Conservation (phyloP, 2,888 invertebrate species). For the Idaea biselata region DNA sequence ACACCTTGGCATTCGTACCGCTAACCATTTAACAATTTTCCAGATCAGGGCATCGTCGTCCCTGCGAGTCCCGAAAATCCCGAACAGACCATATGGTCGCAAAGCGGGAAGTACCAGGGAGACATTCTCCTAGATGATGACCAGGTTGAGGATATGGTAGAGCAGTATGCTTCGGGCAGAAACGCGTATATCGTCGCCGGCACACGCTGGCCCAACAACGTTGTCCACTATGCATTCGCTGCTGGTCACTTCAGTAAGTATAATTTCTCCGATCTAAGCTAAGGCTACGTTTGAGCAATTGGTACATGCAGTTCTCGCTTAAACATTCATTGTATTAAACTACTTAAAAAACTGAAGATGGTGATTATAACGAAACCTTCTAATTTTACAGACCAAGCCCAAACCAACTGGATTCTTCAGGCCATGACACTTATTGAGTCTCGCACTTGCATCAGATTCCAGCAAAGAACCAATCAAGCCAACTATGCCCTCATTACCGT, state of each 20-base stretch:
- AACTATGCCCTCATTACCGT: conserved; percentile 29
- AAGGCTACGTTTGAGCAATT: too few species aligned
- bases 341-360: not conserved
- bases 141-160: conserved; percentile 39
- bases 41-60: conserved; percentile 35
- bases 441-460: conserved; percentile 26
- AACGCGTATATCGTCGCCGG: conserved; percentile 46
- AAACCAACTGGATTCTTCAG: conserved; percentile 20
- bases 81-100: conserved; percentile 39
- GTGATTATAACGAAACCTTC: not conserved
- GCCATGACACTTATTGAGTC: conserved; percentile 19
- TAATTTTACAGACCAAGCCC: conserved; percentile 18
- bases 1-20: not conserved
- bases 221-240: conserved; percentile 45
- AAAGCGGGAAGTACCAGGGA: conserved; percentile 55
- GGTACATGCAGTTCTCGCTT: not conserved
- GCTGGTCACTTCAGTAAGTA: conserved; percentile 36
- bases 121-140: conserved; percentile 51
- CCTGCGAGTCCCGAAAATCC: conserved; percentile 34
- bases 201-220: conserved; percentile 44
- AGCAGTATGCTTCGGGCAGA: conserved; percentile 38
- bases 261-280: not conserved
- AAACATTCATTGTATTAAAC: too few species aligned
- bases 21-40: not conserved
- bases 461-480: conserved; percentile 21